Evolutionary conservation across 2,113 vertebrate species (phyloP).

Genomic region (Oncorhynchus tshawytscha): DNA sequence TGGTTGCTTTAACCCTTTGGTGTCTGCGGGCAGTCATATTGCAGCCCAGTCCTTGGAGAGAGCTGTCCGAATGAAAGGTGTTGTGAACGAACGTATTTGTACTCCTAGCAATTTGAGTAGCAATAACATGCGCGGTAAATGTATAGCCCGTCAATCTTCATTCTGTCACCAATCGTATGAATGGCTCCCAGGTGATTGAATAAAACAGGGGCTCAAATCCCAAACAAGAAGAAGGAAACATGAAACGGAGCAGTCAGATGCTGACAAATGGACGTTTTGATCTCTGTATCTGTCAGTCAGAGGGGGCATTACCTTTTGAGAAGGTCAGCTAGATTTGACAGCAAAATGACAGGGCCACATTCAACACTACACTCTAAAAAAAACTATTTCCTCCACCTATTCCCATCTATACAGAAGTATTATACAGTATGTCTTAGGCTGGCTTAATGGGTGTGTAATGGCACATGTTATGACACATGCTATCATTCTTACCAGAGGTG

Average conservation of each 20-base stretch:
- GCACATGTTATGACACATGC: too few species aligned
- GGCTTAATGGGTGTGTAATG: too few species aligned
- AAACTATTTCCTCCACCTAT: background rate
- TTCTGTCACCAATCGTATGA: background rate
- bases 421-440: too few species aligned
- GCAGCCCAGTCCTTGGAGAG: background rate
- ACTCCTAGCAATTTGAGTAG: background rate
- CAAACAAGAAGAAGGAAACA: background rate
- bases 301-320: background rate
- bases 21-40: conserved; percentile 14
- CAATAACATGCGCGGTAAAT: background rate
- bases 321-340: conserved; percentile 14
- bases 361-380: too few species aligned
- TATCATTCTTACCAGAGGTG: too few species aligned
- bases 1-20: conserved; percentile 39
- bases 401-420: too few species aligned
- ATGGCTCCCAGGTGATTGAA: background rate
- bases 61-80: background rate
- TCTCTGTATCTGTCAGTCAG: conserved; percentile 15
- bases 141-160: background rate
- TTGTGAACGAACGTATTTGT: conserved; percentile 24
- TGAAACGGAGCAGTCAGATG: background rate
- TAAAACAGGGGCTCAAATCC: background rate
- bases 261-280: conserved; percentile 10
- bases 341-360: background rate